phyloP scores from a whole-genome alignment of 2,888 invertebrate genomes.

The Junonia oenone region DNA sequence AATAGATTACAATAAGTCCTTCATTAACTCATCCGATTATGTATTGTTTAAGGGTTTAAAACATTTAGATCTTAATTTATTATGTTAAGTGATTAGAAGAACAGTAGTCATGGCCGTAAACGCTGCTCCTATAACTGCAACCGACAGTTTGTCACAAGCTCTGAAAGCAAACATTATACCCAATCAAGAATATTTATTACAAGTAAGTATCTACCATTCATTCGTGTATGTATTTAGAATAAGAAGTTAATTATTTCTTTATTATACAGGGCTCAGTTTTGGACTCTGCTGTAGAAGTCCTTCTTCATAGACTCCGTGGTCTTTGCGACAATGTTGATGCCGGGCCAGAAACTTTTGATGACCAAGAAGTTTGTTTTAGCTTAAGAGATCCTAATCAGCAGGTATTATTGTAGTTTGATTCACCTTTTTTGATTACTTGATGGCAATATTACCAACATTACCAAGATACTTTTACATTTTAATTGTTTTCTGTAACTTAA shows the following conservation, averaged over 20 bases:
- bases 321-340: slow-evolving; percentile 95
- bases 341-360: slow-evolving; percentile 94
- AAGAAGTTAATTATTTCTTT: neutral
- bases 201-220: slow-evolving; percentile 41
- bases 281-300: slow-evolving; percentile 93
- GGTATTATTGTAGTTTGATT: too few relatives aligned
- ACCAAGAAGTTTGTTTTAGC: slow-evolving; percentile 94
- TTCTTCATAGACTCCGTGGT: slow-evolving; percentile 93
- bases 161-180: slow-evolving; percentile 92
- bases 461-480: neutral
- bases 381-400: slow-evolving; percentile 83
- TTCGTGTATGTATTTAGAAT: neutral
- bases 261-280: slow-evolving; percentile 89
- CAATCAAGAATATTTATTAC: slow-evolving; percentile 93
- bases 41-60: neutral
- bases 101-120: slow-evolving; percentile 49
- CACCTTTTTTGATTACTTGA: too few relatives aligned
- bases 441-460: neutral
- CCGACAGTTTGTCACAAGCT: slow-evolving; percentile 88
- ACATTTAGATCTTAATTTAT: neutral
- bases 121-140: slow-evolving; percentile 81
- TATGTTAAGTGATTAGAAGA: neutral
- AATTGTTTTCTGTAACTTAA: too few relatives aligned
- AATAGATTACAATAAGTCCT: too few relatives aligned
- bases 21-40: neutral